Conservation (phyloP, 2,888 invertebrate species). For the Tryphoninae sp. region DNA sequence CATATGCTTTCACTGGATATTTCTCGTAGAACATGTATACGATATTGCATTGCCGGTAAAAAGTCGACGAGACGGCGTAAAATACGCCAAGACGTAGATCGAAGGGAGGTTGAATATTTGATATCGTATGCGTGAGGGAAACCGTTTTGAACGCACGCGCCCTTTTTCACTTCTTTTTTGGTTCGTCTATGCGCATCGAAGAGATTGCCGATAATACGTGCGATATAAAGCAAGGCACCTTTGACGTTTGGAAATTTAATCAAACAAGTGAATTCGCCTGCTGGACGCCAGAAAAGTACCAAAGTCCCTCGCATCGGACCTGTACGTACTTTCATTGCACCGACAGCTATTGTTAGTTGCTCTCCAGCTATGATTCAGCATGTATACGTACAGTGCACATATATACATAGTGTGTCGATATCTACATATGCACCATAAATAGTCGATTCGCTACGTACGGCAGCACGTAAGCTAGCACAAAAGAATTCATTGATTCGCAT, state of each 20-base stretch:
- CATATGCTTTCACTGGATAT: too few relatives aligned
- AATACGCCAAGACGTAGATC: constrained; percentile 36
- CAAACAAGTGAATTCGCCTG: constrained; percentile 66
- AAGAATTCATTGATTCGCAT: constrained; percentile 53
- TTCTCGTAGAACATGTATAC: too few relatives aligned
- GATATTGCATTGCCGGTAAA: not conserved
- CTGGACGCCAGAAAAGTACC: constrained; percentile 49
- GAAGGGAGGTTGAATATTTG: constrained; percentile 46
- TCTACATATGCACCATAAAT: not conserved
- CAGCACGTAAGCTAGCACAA: constrained; percentile 45
- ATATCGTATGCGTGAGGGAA: not conserved
- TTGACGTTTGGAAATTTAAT: constrained; percentile 67
- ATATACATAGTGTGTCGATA: not conserved
- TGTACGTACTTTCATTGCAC: constrained; percentile 33
- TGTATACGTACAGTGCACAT: not conserved
- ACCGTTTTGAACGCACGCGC: constrained; percentile 5
- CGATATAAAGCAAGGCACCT: constrained; percentile 18
- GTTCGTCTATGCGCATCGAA: constrained; percentile 27
- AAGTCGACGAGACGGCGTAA: not conserved
- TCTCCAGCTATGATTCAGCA: not conserved
- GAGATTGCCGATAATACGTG: constrained; percentile 60
- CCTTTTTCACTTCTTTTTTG: constrained; percentile 23
- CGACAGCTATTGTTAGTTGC: not conserved
- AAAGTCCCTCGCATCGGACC: constrained; percentile 46
- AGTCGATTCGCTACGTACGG: not conserved